A percentile compares a stretch with the other conserved stretches of the same genome.
Evolutionary conservation across 2,797 vertebrate species (phyloP).

Genomic region (Tachyglossus aculeatus): DNA sequence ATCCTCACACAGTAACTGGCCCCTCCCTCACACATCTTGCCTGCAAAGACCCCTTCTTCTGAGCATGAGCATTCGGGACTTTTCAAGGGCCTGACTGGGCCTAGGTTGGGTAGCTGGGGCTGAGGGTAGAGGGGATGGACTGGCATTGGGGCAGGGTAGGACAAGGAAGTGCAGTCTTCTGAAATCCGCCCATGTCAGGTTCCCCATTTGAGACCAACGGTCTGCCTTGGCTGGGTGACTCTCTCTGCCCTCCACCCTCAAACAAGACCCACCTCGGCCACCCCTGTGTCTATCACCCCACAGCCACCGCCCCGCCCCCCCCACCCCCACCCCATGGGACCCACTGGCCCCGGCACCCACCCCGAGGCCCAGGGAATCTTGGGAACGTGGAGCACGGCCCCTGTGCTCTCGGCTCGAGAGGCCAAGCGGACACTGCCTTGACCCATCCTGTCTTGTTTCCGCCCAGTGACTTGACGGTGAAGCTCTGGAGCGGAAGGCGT

Average conservation of each 20-base stretch:
- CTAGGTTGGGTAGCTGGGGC: not conserved
- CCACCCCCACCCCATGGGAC: not conserved
- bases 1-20: not conserved
- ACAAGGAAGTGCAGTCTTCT: not conserved
- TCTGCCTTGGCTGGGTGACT: too few species aligned
- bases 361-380: not conserved
- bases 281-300: not conserved
- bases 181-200: not conserved
- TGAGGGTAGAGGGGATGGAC: not conserved
- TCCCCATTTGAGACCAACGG: not conserved
- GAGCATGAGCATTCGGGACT: conserved; percentile 23
- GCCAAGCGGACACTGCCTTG: conserved; percentile 14
- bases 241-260: too few species aligned
- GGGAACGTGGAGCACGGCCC: not conserved
- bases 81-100: too few species aligned
- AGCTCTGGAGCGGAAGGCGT: conserved; percentile 85
- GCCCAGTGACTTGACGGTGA: conserved; percentile 91
- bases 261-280: too few species aligned
- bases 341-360: not conserved
- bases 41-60: too few species aligned
- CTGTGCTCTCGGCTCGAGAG: rapidly evolving
- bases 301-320: rapidly evolving
- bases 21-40: not conserved
- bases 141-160: not conserved
- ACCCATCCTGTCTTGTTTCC: conserved; percentile 45